phyloP scores from a whole-genome alignment of 1,140 invertebrate genomes.

The Propsilocerus akamusi region DNA sequence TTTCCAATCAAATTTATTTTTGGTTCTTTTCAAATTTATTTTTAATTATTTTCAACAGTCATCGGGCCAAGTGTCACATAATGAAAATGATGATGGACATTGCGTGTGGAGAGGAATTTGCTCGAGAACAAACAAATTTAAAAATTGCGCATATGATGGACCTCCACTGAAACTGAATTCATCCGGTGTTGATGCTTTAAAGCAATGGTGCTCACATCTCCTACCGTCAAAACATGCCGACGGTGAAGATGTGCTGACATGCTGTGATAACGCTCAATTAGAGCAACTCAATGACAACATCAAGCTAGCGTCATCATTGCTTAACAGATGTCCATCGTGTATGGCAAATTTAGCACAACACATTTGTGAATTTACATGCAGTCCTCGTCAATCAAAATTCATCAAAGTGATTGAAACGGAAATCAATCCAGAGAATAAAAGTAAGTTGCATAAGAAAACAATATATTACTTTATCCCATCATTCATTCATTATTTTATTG shows the following conservation, averaged over 20 bases:
- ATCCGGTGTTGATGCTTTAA: slow-evolving; percentile 29
- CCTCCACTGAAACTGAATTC: slow-evolving; percentile 35
- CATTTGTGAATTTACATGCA: slow-evolving; percentile 71
- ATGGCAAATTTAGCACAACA: slow-evolving; percentile 61
- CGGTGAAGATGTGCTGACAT: slow-evolving; percentile 37
- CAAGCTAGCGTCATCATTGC: slow-evolving; percentile 38
- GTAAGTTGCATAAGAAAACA: not conserved
- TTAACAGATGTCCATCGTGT: slow-evolving; percentile 71
- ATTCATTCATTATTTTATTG: slow-evolving; percentile 20
- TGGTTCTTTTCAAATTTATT: too few species aligned
- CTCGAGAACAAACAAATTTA: slow-evolving; percentile 14
- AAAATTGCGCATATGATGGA: slow-evolving; percentile 52
- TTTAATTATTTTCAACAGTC: too few species aligned
- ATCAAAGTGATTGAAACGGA: slow-evolving; percentile 33
- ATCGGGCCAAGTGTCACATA: too few species aligned
- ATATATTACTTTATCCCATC: slow-evolving; percentile 2
- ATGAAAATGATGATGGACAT: slow-evolving; percentile 30
- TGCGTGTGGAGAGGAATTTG: slow-evolving; percentile 68
- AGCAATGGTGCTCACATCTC: slow-evolving; percentile 48
- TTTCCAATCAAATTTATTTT: too few species aligned
- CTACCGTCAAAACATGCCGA: too few species aligned
- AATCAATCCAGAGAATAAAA: slow-evolving; percentile 13
- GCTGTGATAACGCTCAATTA: slow-evolving; percentile 43
- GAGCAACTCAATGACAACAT: slow-evolving; percentile 39
- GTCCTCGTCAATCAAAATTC: slow-evolving; percentile 55